Base-by-base conservation (phyloP, 2,888 invertebrate species). In the Anaspis maculata region DNA sequence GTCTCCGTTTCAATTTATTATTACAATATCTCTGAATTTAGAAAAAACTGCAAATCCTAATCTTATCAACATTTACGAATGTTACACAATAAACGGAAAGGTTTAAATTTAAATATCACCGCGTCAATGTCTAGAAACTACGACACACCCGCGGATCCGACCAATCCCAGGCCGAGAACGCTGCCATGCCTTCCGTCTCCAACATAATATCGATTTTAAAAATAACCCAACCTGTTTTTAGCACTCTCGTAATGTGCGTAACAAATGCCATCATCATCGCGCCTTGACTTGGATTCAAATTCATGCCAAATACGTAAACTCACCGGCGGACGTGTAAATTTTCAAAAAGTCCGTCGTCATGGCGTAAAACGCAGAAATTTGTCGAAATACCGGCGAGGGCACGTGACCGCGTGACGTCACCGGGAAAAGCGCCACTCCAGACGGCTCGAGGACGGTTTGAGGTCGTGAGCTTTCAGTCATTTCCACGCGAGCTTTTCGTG, bases 201-300 rank as follows among this genome's bases (percentile, higher is more conserved):
- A n/a, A n/a, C n/a, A n/a, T n/a, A n/a, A n/a, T 48, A 55, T 53
- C 42, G 50, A 54, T 54, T 45, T 34, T 44, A 44, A 46, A 46
- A 48, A 47, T 49, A 51, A 41, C 46, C 29, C 39, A 45, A 52
- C 46, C 40, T 41, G 44, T 34, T n/a, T 47, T 45, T 32, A 41
- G 32, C 14, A 32, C 22, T n/a, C n/a, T n/a, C n/a, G n/a, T n/a
- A n/a, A 41, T 25, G 28, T 37, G 33, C 37, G 30, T 26, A 37
- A 30, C 32, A 27, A 35, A 30, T 28, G 29, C 22, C 16, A 15
- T 35, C 32, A n/a, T n/a, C n/a, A n/a, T n/a, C n/a, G n/a, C n/a
- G 35, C 52, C 52, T 52, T 52, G 50, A 52, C 48, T 48, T 47
- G 42, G 42, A 36, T 28, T 32, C 19, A n/a, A n/a, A n/a, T n/a